phyloP scores from a whole-genome alignment of 2,113 vertebrate genomes.

The Triplophysa tibetana region DNA sequence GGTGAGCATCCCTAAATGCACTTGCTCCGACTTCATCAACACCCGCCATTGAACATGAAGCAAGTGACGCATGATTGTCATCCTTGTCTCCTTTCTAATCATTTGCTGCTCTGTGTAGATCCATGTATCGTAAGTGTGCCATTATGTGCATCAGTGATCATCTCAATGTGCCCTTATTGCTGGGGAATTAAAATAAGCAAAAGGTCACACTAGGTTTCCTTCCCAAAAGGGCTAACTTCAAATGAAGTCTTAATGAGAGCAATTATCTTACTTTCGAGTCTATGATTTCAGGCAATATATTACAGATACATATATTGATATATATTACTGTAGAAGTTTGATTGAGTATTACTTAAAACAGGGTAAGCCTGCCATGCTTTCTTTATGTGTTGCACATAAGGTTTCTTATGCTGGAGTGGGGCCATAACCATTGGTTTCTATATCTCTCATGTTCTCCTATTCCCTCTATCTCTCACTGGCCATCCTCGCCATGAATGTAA shows the following conservation, averaged over 20 bases:
- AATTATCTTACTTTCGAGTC: conserved; percentile 68
- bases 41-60: conserved; percentile 56
- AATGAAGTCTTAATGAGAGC: conserved; percentile 78
- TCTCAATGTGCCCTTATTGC: conserved; percentile 76
- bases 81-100: conserved; percentile 53
- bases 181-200: conserved; percentile 76
- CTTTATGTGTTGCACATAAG: conserved; percentile 54
- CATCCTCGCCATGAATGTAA: conserved; percentile 80
- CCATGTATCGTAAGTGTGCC: conserved; percentile 76
- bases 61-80: conserved; percentile 40
- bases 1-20: conserved; percentile 80
- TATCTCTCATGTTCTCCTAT: conserved; percentile 43
- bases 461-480: conserved; percentile 60
- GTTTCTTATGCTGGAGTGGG: conserved; percentile 49
- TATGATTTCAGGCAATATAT: conserved; percentile 73
- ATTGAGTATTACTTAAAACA: no score
- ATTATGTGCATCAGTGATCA: conserved; percentile 81
- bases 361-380: conserved; percentile 64
- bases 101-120: conserved; percentile 68
- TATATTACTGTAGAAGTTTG: no score
- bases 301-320: conserved; percentile 21
- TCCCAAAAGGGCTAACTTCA: conserved; percentile 74
- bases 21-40: conserved; percentile 60
- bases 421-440: conserved; percentile 57
- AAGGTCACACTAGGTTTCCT: conserved; percentile 74